Percentiles rank a stretch among this genome's conserved stretches.
phyloP scores from a whole-genome alignment of 2,797 vertebrate genomes.

The Limosa lapponica region DNA sequence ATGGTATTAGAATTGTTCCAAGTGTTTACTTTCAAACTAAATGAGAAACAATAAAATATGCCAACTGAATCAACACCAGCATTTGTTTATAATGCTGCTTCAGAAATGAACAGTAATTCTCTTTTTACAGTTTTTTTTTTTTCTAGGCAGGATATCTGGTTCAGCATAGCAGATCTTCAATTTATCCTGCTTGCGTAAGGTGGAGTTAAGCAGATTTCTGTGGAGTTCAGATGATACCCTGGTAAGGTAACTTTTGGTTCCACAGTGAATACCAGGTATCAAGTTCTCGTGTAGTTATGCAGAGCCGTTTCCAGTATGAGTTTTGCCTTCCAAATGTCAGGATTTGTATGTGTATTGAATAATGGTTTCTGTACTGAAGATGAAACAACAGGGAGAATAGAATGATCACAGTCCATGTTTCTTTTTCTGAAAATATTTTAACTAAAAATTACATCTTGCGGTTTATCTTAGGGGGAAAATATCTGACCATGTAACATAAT shows the following conservation, averaged over 20 bases:
- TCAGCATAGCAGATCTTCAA: background rate
- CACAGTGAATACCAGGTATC: background rate
- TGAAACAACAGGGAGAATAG: background rate
- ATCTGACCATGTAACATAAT: background rate
- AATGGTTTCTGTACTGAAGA: background rate
- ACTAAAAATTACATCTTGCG: background rate
- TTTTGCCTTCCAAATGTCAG: background rate
- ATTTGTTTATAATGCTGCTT: slow-evolving; percentile 26
- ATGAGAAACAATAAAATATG: slow-evolving; percentile 21
- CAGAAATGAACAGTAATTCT: background rate
- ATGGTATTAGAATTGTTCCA: slow-evolving; percentile 22
- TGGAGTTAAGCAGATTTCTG: background rate
- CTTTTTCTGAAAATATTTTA: background rate
- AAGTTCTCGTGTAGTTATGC: background rate
- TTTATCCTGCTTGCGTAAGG: background rate
- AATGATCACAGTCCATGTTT: background rate
- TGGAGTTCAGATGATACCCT: background rate
- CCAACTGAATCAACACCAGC: background rate
- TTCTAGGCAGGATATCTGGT: background rate
- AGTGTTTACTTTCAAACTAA: slow-evolving; percentile 45
- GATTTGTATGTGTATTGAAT: background rate
- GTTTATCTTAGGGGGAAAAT: background rate
- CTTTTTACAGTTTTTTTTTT: background rate
- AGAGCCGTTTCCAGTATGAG: background rate
- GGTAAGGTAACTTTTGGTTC: background rate